Conservation (phyloP, 1,140 invertebrate species). For the Drosophila simulans region DNA sequence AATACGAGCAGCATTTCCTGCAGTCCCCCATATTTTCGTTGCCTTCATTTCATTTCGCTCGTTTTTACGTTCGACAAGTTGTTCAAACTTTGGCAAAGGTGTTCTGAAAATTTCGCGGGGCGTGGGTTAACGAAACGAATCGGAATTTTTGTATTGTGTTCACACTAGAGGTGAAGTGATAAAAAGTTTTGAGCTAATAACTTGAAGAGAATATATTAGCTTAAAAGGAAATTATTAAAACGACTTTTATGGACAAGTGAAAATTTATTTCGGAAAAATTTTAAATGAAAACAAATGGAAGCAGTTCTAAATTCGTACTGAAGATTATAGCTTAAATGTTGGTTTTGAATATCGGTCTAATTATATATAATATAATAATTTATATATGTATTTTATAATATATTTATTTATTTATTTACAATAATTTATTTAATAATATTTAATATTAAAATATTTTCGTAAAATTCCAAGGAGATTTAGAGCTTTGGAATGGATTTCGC, state of each 20-base stretch:
- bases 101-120: slow-evolving; percentile 39
- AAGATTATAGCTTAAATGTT: no score
- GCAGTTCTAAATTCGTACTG: no score
- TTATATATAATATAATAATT: no score
- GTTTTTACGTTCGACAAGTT: slow-evolving; percentile 23
- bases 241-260: not conserved
- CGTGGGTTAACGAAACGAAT: slow-evolving; percentile 26
- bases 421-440: no score
- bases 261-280: not conserved
- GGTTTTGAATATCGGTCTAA: no score
- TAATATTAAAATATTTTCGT: no score
- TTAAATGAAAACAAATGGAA: not conserved
- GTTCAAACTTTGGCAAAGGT: slow-evolving; percentile 34
- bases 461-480: no score
- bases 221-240: not conserved
- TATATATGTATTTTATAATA: no score
- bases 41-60: slow-evolving; percentile 21
- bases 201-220: not conserved
- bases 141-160: slow-evolving; percentile 12
- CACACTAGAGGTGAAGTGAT: not conserved
- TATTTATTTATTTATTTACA: no score
- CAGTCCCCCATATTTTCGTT: slow-evolving; percentile 4
- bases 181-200: slow-evolving; percentile 8
- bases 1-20: slow-evolving; percentile 20
- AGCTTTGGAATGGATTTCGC: not conserved